Percentiles rank a stretch among this genome's conserved stretches.
Evolutionary conservation across 2,113 vertebrate genomes (phyloP).

Genomic region (Pterocles gutturalis): DNA sequence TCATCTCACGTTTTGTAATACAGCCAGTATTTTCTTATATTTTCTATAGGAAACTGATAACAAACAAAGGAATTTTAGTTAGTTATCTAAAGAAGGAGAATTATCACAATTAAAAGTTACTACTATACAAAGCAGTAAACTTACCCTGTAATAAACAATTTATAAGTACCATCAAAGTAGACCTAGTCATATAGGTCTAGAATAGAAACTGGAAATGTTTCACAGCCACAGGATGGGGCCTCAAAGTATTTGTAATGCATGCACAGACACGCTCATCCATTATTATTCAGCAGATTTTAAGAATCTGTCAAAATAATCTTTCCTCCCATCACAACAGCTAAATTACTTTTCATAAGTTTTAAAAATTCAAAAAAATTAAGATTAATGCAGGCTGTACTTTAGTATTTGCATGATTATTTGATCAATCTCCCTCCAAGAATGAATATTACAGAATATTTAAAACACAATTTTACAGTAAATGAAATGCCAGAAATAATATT

Average conservation of each 20-base stretch:
- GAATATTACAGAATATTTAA: constrained; percentile 21
- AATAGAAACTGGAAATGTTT: neutral
- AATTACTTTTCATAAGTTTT: constrained; percentile 23
- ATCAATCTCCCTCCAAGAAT: constrained; percentile 33
- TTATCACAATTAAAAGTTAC: neutral
- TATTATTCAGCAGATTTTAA: neutral
- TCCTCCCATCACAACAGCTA: neutral
- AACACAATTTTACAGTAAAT: constrained; percentile 63
- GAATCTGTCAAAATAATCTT: neutral
- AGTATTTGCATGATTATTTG: constrained; percentile 51
- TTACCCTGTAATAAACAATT: neutral
- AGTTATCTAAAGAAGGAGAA: neutral
- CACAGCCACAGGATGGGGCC: neutral
- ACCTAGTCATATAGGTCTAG: neutral
- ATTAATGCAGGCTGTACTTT: neutral
- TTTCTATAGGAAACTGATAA: neutral
- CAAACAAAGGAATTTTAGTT: neutral
- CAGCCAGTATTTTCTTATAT: neutral
- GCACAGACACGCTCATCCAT: neutral
- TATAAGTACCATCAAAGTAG: neutral
- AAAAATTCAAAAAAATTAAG: neutral
- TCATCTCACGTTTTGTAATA: neutral
- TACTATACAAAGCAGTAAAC: neutral
- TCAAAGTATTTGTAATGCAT: neutral
- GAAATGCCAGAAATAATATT: constrained; percentile 65